phyloP scores from a whole-genome alignment of 2,113 vertebrate genomes.

The Athene cunicularia region DNA sequence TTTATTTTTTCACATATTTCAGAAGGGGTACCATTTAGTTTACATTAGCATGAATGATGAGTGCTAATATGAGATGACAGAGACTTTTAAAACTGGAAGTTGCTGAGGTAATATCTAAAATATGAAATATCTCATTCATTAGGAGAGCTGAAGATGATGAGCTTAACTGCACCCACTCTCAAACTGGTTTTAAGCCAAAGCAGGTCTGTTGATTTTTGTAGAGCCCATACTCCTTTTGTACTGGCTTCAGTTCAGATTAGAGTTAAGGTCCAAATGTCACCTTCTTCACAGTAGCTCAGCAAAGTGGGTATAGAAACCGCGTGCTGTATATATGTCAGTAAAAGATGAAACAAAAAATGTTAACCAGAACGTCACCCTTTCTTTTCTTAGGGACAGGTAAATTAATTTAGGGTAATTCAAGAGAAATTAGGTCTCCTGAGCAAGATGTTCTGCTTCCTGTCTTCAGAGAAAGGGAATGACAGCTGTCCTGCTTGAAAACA shows the following conservation, averaged over 20 bases:
- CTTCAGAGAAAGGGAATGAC: not conserved
- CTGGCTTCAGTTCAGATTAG: not conserved
- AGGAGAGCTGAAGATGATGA: not conserved
- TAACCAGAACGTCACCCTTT: not conserved
- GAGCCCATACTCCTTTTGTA: not conserved
- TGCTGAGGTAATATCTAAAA: constrained; percentile 27
- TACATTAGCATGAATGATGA: constrained; percentile 42
- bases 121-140: not conserved
- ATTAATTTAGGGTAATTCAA: not conserved
- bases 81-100: constrained; percentile 36
- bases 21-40: constrained; percentile 29
- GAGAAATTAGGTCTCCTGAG: constrained; percentile 4
- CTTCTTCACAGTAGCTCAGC: not conserved
- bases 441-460: not conserved
- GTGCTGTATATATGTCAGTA: not conserved
- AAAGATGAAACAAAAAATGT: not conserved
- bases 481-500: constrained; percentile 39
- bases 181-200: not conserved
- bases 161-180: not conserved
- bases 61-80: constrained; percentile 45
- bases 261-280: not conserved
- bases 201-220: not conserved
- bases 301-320: not conserved
- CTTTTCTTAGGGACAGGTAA: not conserved
- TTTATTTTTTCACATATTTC: constrained; percentile 21